phyloP scores from a whole-genome alignment of 2,888 invertebrate genomes.

The Chesias legatella region DNA sequence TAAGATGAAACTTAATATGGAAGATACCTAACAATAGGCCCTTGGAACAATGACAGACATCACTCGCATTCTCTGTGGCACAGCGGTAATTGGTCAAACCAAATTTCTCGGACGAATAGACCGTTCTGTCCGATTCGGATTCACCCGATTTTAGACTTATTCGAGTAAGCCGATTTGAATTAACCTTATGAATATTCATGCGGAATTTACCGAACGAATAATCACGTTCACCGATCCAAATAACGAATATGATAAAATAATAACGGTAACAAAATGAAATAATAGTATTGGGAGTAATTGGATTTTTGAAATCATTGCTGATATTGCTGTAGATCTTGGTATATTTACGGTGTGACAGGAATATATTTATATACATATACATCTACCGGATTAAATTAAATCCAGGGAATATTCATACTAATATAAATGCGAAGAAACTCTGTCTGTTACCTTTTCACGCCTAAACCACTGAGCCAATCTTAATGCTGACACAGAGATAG shows the following conservation, averaged over 20 bases:
- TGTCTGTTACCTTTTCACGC: no score
- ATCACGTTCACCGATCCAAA: slow-evolving; percentile 9
- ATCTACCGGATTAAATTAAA: no score
- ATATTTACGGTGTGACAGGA: no score
- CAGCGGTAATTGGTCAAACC: slow-evolving; percentile 36
- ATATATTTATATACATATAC: no score
- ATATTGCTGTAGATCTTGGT: no score
- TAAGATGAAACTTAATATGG: neutral
- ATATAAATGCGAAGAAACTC: no score
- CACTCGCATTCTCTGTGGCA: slow-evolving; percentile 2
- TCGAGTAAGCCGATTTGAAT: slow-evolving; percentile 20
- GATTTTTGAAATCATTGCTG: neutral
- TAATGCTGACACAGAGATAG: no score
- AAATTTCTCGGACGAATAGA: slow-evolving; percentile 24
- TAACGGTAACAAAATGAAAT: neutral
- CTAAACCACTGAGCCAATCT: no score
- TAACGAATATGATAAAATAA: slow-evolving; percentile 5
- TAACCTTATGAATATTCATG: slow-evolving; percentile 9
- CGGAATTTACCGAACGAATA: slow-evolving; percentile 5
- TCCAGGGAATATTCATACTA: no score
- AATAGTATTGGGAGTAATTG: neutral
- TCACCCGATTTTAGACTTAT: slow-evolving; percentile 24
- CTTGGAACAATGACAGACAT: neutral
- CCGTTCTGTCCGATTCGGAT: slow-evolving; percentile 16
- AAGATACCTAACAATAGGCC: neutral